Evolutionary conservation across 2,797 vertebrate genomes (phyloP), one percentile per base, ranked within the genome.

Genomic region (Anniella stebbinsi): DNA sequence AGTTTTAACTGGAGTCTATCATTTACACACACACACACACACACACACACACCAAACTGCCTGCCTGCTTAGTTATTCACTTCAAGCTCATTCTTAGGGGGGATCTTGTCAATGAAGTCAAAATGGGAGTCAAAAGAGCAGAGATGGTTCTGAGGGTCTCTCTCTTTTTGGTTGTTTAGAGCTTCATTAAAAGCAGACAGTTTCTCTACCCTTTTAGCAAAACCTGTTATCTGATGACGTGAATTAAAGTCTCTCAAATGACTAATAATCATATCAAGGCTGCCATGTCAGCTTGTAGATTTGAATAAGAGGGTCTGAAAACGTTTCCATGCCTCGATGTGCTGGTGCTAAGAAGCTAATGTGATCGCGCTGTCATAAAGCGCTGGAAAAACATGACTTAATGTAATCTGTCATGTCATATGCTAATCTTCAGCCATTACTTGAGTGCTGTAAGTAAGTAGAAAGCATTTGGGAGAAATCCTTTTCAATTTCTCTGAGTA

Each of bases 321-420:
- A 98, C 97, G 99, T 99, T 99, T 99, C 98, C 98, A 99, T 99
- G 98, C 97, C 97, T 98, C 97, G 94, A 98, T 98, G 97, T 97
- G 98, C 98, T 97, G 96, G 97, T 98, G 98, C 98, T 99, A 98
- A 99, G 98, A 98, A 98, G 98, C 98, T 99, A 99, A 99, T 98
- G 97, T 97, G 97, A 98, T 97, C 97, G 97, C 94, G 97, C 98
- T 97, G 98, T 98, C 98, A 98, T 98, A 98, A 99, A 99, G 98
- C 97, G 97, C 97, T 94, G 97, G 96, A 98, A 89, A 98, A 98
- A 98, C 98, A 97, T 98, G 98, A 98, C 98, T 99, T 99, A 99
- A 99, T 99, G 98, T 99, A 99, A 99, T 99, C 98, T 99, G 98
- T 99, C 98, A 98, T 99, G 99, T 99, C 98, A 99, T 99, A 99